Conservation (phyloP, 2,797 vertebrate species). For the Muscicapa comitata region DNA sequence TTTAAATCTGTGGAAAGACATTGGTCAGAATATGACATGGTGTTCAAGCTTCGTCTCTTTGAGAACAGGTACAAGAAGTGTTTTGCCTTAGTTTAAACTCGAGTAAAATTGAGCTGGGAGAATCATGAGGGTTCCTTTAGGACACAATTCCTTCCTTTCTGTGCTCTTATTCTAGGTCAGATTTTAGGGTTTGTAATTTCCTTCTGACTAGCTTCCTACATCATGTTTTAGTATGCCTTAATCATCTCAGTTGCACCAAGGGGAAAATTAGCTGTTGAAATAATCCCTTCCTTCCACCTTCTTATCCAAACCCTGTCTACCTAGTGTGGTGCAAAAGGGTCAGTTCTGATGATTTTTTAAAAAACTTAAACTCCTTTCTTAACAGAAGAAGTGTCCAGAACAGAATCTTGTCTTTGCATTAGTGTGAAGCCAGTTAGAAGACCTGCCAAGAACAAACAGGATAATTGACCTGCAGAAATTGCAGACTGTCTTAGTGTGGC, state of each 20-base stretch:
- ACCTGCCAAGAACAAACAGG: neutral
- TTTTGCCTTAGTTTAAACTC: neutral
- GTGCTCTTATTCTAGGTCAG: neutral
- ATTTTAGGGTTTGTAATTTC: neutral
- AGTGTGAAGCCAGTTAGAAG: neutral
- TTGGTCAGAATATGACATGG: neutral
- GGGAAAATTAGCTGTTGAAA: neutral
- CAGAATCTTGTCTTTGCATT: neutral
- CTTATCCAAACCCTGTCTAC: neutral
- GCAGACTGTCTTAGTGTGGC: neutral
- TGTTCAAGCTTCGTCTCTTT: neutral
- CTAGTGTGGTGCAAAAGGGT: neutral
- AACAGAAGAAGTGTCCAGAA: neutral
- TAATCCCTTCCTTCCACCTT: neutral
- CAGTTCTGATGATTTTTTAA: neutral
- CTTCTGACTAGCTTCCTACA: neutral
- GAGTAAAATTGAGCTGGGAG: neutral
- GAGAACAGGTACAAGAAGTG: neutral
- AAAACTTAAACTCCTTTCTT: neutral
- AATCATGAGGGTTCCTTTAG: neutral
- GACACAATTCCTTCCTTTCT: neutral
- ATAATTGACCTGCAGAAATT: neutral
- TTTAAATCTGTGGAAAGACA: neutral
- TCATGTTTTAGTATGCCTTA: neutral
- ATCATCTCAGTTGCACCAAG: neutral